Base-by-base conservation (phyloP, 2,113 vertebrate genomes). In the Entelurus aequoreus region DNA sequence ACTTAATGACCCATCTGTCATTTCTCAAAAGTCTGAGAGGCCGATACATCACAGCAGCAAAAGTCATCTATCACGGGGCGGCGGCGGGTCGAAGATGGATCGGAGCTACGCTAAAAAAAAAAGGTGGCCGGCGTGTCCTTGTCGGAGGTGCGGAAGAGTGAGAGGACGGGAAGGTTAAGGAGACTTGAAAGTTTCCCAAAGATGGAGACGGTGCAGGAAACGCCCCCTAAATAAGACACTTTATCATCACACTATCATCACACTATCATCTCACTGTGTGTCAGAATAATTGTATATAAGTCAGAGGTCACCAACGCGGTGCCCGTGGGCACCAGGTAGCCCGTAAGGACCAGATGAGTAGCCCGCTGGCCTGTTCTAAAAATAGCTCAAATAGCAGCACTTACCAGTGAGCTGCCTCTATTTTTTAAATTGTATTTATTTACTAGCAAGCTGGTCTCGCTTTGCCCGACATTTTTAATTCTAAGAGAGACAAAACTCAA, bases 21-120 rank as follows among this genome's bases (percentile, higher is more conserved):
- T 77, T 73, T 83, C 72, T 65, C 83, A 71, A 78, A 79, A 76
- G 66, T 63, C 66, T 74, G 83, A 86, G 74, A 63, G 81, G 72
- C 63, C 76, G 68, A 85, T 86, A 66, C 75, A 85, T 86, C 84
- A 84, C 75, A 67, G 51, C 63, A 65, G 50, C 63, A 37, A 55
- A 56, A 74, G 75, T 49, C 40, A 83, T 88, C 76, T 68, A 79
- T 88, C 83, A 86, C 1, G 6, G 60, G 57, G 65, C 70, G 21
- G 46, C 60, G 58, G 81, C 81, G 81, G 81, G 77, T 84, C 84
- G 81, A 85, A 85, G 87, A 87, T 86, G 82, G 84, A 87, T 83
- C 51, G 78, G 68, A 65, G 79, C 66, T 55, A 70, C 35, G 76
- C 60, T 68, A 12, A 8, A 74, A 28, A 74, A 28, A 75, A 75